phyloP scores from a whole-genome alignment of 2,888 invertebrate species.

The Lasioglossum figueresi region DNA sequence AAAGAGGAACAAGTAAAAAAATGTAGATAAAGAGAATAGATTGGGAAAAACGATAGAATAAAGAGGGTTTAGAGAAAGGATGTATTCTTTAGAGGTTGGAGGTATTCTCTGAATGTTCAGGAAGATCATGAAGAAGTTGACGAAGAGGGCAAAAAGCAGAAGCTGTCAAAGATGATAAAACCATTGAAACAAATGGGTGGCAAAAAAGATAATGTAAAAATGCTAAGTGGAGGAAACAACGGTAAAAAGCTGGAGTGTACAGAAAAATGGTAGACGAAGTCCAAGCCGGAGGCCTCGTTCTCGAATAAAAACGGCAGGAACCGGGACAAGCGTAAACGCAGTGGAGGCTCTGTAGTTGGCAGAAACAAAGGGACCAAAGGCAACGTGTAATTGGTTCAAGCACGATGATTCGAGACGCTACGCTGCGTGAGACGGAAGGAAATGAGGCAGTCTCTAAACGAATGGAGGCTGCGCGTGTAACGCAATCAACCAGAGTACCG shows the following conservation, averaged over 20 bases:
- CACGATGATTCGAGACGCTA: conserved; percentile 1
- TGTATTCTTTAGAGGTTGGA: too few relatives aligned
- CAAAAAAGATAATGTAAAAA: background rate
- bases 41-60: background rate
- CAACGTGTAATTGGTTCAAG: conserved; percentile 13
- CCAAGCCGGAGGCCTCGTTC: background rate
- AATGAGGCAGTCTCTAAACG: background rate
- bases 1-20: too few relatives aligned
- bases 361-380: background rate
- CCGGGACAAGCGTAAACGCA: background rate
- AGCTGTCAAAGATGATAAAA: background rate
- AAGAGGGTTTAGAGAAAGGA: too few relatives aligned
- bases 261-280: background rate
- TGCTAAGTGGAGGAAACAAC: background rate
- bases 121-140: background rate
- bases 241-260: background rate
- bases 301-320: conserved; percentile 21
- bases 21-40: too few relatives aligned
- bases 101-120: background rate
- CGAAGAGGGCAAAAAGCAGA: background rate
- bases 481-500: conserved; percentile 9
- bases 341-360: background rate
- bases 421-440: background rate
- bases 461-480: background rate
- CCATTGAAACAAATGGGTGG: background rate